phyloP scores from a whole-genome alignment of 2,888 invertebrate genomes.

The Clepsis dumicolana region DNA sequence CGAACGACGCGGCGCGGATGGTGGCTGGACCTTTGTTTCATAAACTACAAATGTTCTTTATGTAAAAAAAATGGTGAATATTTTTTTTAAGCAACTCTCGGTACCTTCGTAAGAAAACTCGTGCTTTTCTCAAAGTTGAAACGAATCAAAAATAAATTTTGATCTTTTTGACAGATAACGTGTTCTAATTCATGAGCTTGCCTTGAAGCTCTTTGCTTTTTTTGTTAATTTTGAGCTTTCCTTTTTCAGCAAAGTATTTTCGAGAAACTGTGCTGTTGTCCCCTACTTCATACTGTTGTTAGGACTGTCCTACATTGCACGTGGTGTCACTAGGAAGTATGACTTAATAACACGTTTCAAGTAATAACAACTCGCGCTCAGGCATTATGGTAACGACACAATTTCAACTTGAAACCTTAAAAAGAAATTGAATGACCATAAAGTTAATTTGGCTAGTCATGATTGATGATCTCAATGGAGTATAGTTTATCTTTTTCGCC shows the following conservation, averaged over 20 bases:
- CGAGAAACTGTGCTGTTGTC: too few species aligned
- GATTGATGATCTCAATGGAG: too few species aligned
- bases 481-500: too few species aligned
- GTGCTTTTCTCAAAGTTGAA: background rate
- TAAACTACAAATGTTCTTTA: too few species aligned
- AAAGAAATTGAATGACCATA: constrained; percentile 3
- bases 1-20: too few species aligned
- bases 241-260: too few species aligned
- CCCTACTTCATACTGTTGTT: background rate
- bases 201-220: too few species aligned
- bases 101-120: too few species aligned
- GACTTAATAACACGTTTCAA: constrained; percentile 69
- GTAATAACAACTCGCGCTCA: constrained; percentile 59
- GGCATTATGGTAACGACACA: constrained; percentile 54
- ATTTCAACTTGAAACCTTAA: constrained; percentile 8
- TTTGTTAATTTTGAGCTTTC: too few species aligned
- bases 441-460: background rate
- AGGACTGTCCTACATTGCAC: constrained; percentile 13
- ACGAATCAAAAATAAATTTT: background rate
- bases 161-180: background rate
- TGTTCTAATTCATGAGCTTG: background rate
- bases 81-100: too few species aligned
- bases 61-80: too few species aligned
- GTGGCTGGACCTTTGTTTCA: too few species aligned
- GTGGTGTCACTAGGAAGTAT: constrained; percentile 58